phyloP scores from a whole-genome alignment of 2,113 vertebrate species.

The Polypterus senegalus region DNA sequence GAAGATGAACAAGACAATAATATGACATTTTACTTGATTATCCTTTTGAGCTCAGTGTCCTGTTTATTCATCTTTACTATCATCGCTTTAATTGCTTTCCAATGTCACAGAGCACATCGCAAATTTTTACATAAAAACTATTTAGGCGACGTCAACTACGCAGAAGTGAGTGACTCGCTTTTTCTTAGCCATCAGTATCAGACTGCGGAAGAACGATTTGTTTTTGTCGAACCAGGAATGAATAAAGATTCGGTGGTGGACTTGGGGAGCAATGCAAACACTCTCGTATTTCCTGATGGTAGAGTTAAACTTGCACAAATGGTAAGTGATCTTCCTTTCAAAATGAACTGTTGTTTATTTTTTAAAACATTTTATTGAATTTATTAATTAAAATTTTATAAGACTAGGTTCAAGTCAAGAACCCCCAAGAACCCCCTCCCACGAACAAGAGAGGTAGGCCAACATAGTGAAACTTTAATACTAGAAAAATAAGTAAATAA shows the following conservation, averaged over 20 bases:
- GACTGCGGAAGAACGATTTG: background rate
- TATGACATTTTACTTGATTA: constrained; percentile 22
- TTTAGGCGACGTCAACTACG: background rate
- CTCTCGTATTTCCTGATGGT: background rate
- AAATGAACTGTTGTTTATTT: no score
- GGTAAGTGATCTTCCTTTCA: no score
- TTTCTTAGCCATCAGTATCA: background rate
- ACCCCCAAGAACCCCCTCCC: no score
- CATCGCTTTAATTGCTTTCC: constrained; percentile 21
- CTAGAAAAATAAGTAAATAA: no score
- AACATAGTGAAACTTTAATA: no score
- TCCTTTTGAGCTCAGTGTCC: constrained; percentile 24
- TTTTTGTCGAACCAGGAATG: constrained; percentile 1
- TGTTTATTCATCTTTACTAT: constrained; percentile 24
- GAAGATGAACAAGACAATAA: constrained; percentile 15
- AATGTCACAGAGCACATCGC: background rate
- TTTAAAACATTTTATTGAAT: no score
- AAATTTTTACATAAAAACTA: background rate
- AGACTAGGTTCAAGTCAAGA: no score
- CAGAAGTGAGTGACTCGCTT: background rate
- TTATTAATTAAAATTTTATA: no score
- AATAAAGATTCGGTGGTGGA: background rate
- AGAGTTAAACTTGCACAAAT: no score
- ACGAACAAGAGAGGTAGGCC: no score
- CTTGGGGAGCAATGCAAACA: background rate